phyloP scores from a whole-genome alignment of 2,113 vertebrate genomes.

The Indri indri region DNA sequence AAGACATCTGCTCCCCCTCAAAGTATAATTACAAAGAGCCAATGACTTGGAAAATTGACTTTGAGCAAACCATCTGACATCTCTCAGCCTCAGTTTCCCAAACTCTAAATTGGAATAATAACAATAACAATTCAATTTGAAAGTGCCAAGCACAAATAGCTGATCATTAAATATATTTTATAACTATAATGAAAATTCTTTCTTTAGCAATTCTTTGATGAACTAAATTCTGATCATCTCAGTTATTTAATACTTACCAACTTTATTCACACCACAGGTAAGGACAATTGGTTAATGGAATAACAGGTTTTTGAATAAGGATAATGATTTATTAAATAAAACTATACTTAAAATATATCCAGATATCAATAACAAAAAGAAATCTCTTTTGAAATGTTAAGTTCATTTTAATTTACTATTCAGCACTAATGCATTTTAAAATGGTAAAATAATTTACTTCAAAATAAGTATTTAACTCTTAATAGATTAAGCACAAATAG shows the following conservation, averaged over 20 bases:
- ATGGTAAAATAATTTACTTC: neutral
- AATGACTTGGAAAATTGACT: neutral
- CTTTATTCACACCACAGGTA: neutral
- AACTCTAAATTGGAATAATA: neutral
- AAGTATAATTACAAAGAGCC: neutral
- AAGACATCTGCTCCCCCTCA: neutral
- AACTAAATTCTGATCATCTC: neutral
- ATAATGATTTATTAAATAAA: neutral
- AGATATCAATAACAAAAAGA: neutral
- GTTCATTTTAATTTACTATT: neutral
- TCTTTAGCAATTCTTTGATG: neutral
- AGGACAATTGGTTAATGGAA: neutral
- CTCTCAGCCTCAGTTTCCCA: neutral
- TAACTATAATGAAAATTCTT: neutral
- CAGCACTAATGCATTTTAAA: neutral
- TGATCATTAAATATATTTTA: neutral
- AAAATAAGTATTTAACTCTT: neutral
- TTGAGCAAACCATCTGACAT: neutral
- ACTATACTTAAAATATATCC: neutral
- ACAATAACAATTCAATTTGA: neutral
- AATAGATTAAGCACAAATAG: neutral
- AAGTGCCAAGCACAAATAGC: neutral
- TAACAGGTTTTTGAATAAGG: neutral
- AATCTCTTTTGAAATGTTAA: neutral
- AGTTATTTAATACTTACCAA: neutral